These are phyloP conservation scores for Corythaeola cristata DNA, from an alignment of 2,113 vertebrate species.

Conservation along the genomic window DNA sequence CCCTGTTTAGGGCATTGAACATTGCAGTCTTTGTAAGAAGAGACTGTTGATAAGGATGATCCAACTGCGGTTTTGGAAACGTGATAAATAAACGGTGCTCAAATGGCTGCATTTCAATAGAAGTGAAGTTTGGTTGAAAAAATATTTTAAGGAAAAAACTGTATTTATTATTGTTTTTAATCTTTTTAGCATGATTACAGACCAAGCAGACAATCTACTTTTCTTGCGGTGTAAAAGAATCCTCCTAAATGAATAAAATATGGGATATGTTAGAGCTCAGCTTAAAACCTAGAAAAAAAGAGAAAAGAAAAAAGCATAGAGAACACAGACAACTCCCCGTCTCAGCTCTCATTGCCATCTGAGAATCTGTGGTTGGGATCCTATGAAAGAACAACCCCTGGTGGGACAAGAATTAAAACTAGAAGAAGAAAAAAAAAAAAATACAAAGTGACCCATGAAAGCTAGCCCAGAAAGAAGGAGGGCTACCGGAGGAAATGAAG, in stretches of 20 bases:
- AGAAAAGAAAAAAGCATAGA: not conserved
- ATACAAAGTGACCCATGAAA: conserved; percentile 44
- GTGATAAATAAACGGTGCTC: not conserved
- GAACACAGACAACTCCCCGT: not conserved
- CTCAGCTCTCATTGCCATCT: conserved; percentile 15
- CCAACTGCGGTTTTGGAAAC: not conserved
- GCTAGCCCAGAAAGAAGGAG: conserved; percentile 4
- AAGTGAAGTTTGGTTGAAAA: not conserved
- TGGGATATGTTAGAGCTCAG: not conserved
- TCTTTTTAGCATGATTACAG: conserved; percentile 8
- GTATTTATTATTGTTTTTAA: conserved; percentile 13
- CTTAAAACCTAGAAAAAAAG: not conserved
- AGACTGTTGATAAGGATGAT: not conserved
- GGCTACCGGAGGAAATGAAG: conserved; percentile 57
- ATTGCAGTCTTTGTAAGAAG: not conserved
- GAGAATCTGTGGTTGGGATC: not conserved
- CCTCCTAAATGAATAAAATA: conserved; percentile 46
- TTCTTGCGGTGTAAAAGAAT: conserved; percentile 38
- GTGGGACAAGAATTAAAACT: conserved; percentile 59
- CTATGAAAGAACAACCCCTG: conserved; percentile 53
- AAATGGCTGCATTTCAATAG: not conserved
- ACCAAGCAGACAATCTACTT: not conserved
- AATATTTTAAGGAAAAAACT: not conserved
- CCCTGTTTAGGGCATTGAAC: not conserved
- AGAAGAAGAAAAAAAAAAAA: not conserved